Conservation (phyloP, 1,140 invertebrate species). For the Dreissena polymorpha region DNA sequence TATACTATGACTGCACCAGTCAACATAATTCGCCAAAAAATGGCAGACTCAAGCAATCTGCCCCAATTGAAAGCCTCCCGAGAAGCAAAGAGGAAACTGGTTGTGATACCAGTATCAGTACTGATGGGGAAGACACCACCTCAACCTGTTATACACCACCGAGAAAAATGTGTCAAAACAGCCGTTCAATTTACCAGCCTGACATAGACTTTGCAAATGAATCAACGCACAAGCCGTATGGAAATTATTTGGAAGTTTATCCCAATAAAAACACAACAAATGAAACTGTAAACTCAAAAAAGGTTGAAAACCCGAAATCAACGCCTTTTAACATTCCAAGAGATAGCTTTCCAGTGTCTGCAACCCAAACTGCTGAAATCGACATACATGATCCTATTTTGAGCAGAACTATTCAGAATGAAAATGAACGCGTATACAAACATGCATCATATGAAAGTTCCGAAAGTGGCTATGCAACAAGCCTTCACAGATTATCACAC, state of each 20-base stretch:
- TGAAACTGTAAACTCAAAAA: too few relatives aligned
- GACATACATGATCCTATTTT: not conserved
- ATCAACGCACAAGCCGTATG: too few relatives aligned
- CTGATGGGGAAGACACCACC: slow-evolving; percentile 39
- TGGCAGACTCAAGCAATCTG: not conserved
- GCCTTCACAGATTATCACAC: slow-evolving; percentile 19
- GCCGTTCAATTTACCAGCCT: slow-evolving; percentile 15
- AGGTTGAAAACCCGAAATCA: not conserved
- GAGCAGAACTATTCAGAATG: too few relatives aligned
- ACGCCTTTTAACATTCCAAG: not conserved
- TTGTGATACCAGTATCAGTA: slow-evolving; percentile 12
- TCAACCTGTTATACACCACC: slow-evolving; percentile 44
- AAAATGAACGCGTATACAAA: not conserved
- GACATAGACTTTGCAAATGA: too few relatives aligned
- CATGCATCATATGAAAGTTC: slow-evolving; percentile 20
- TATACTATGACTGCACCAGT: slow-evolving; percentile 45
- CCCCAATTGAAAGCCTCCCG: too few relatives aligned
- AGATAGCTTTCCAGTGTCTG: not conserved
- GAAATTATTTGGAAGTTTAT: too few relatives aligned
- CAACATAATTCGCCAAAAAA: not conserved
- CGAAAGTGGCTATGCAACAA: slow-evolving; percentile 51
- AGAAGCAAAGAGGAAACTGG: not conserved
- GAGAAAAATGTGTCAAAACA: slow-evolving; percentile 14
- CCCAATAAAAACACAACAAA: too few relatives aligned
- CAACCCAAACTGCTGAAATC: not conserved